Evolutionary conservation across 2,888 invertebrate genomes (phyloP), one percentile per base, ranked within the genome.

Genomic region (Trimorus sp.): DNA sequence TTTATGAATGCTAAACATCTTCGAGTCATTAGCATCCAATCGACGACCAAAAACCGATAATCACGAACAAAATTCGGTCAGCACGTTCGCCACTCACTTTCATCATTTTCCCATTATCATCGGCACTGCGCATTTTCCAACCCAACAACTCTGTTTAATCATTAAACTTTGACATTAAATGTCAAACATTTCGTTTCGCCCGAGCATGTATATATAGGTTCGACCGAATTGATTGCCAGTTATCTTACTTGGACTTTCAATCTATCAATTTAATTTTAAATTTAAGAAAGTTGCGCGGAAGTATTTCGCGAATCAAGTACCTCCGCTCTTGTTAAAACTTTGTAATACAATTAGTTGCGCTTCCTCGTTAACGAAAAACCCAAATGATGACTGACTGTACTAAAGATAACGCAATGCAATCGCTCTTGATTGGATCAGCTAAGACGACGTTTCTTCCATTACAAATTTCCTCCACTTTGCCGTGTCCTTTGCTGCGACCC

Each of bases 321-420:
- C 75, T 70, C 75, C 26, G 26, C 26, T 68, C 79, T 79, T 75
- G 76, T 83, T 79, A 79, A 83, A 79, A 80, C 79, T 83, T 77
- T 69, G 69, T 77, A 83, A 79, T 77, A 74, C 83, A 83, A 79
- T 83, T 83, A 83, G 79, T 70, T 79, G 76, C 56, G 79, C 77
- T 77, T 42, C 77, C 79, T 83, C 77, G 83, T 83, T 79, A 83
- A 83, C 77, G 76, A 79, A 83, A 77, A 79, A 73, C 62, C 73
- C 60, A 77, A 83, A 83, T 74, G 83, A 83, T 77, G 65, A 77
- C 77, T 79, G 77, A 69, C 79, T 79, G 42, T 42, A 62, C 71
- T 42, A 68, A 79, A 83, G 68, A 82, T 79, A 82, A 79, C 75
- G 70, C 77, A 56, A 62, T 75, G 78, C 75, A 82, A 79, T 83